phyloP scores from a whole-genome alignment of 2,113 vertebrate genomes.

The Sebastes schlegelii region DNA sequence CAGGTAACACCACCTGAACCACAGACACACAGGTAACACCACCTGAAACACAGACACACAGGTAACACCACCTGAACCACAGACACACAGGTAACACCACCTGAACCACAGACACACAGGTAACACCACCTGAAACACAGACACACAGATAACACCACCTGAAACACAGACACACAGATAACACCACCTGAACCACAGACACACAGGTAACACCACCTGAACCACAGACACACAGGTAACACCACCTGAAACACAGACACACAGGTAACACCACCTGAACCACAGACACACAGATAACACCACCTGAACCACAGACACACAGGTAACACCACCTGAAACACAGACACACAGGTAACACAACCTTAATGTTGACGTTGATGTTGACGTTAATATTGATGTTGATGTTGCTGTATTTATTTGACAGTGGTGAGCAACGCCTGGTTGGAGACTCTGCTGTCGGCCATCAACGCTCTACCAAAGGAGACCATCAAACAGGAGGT shows the following conservation, averaged over 20 bases:
- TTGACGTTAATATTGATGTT: background rate
- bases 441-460: conserved; percentile 93
- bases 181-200: too few species aligned
- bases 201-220: background rate
- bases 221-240: background rate
- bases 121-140: background rate
- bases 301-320: background rate
- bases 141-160: too few species aligned
- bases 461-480: conserved; percentile 92
- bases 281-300: too few species aligned
- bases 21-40: conserved; percentile 35
- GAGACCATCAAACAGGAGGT: conserved; percentile 95
- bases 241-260: background rate
- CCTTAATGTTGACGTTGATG: background rate
- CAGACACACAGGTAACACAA: background rate
- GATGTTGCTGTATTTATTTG: background rate
- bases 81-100: background rate
- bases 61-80: too few species aligned
- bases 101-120: background rate
- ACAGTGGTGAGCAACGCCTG: conserved; percentile 94
- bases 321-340: background rate
- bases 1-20: background rate
- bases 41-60: background rate
- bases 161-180: too few species aligned
- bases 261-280: too few species aligned